Evolutionary conservation across 2,113 vertebrate genomes (phyloP).

Genomic region (Heterotis niloticus): DNA sequence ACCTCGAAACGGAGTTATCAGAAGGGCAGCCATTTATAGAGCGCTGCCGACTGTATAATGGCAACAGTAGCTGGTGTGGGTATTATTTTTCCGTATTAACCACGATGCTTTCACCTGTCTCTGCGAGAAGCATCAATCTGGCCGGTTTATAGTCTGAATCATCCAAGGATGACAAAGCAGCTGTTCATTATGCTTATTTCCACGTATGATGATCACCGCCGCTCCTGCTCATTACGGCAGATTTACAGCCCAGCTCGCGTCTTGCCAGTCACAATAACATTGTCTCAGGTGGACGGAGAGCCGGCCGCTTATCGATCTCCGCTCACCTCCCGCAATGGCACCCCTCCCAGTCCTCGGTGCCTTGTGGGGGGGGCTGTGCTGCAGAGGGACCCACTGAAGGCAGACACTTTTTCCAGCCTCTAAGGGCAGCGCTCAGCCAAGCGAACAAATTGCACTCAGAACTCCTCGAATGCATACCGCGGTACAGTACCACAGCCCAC

Average conservation of each 20-base stretch:
- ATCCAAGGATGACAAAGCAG: conserved; percentile 8
- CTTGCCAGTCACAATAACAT: background rate
- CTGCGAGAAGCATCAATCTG: conserved; percentile 14
- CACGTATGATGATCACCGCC: conserved; percentile 5
- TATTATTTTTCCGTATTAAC: conserved; percentile 18
- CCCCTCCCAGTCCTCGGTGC: background rate
- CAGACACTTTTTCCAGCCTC: background rate
- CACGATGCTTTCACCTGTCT: background rate
- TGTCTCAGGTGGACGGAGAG: background rate
- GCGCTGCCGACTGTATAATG: background rate
- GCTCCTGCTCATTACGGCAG: background rate
- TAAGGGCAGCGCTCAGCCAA: background rate
- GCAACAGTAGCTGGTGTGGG: background rate
- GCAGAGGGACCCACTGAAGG: background rate
- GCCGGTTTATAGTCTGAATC: conserved; percentile 12
- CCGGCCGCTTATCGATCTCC: conserved; percentile 9
- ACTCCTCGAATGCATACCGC: too few species aligned
- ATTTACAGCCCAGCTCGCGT: background rate
- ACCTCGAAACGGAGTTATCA: background rate
- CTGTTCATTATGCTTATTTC: conserved; percentile 16
- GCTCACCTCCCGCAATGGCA: background rate
- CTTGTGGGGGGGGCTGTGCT: background rate
- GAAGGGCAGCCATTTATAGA: conserved; percentile 9
- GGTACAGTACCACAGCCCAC: too few species aligned
- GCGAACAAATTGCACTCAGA: too few species aligned